Conservation (phyloP, 2,888 invertebrate species). For the Pasiphila rectangulata region DNA sequence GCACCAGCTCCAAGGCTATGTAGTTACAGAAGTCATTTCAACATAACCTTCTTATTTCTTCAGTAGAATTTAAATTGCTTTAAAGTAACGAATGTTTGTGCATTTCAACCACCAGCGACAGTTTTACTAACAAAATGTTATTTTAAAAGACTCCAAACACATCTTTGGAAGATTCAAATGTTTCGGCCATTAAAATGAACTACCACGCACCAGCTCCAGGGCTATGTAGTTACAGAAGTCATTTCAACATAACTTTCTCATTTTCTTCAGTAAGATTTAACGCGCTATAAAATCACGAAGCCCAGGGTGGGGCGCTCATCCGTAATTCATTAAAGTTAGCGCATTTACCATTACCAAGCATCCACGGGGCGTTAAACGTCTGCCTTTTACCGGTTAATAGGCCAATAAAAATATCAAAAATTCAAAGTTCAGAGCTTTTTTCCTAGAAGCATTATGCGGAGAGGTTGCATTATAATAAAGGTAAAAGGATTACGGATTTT, state of each 20-base stretch:
- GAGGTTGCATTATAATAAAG: conserved; percentile 27
- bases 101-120: too few species aligned
- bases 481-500: conserved; percentile 26
- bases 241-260: conserved; percentile 58
- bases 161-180: too few species aligned
- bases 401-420: conserved; percentile 65
- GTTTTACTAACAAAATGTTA: too few species aligned
- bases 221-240: conserved; percentile 35
- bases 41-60: too few species aligned
- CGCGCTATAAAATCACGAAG: conserved; percentile 68
- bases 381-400: conserved; percentile 61
- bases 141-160: too few species aligned
- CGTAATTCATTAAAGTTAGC: conserved; percentile 76
- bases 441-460: conserved; percentile 25
- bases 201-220: neutral
- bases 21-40: too few species aligned
- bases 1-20: too few species aligned
- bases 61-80: too few species aligned
- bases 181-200: neutral
- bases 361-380: conserved; percentile 59
- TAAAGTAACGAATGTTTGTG: too few species aligned
- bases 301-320: conserved; percentile 66
- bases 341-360: conserved; percentile 65
- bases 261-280: conserved; percentile 64
- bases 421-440: conserved; percentile 40